Conservation (phyloP, 1,140 invertebrate species). For the Tenebrio molitor region DNA sequence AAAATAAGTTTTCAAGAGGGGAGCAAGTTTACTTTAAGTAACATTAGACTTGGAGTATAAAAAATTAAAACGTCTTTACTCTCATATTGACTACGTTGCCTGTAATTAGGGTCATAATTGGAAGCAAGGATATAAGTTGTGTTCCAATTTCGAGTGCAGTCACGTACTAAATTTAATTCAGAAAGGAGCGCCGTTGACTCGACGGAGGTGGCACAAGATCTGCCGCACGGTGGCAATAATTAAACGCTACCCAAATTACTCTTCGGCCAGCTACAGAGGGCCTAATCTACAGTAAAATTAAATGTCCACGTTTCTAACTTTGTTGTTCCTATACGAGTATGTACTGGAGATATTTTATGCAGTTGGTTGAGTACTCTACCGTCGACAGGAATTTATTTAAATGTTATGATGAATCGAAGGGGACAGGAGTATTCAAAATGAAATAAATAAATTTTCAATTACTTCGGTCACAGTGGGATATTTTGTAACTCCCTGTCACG, state of each 20-base stretch:
- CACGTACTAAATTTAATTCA: conserved; percentile 59
- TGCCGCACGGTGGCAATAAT: conserved; percentile 51
- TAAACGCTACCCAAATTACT: conserved; percentile 57
- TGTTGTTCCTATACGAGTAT: neutral
- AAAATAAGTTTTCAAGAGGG: no score
- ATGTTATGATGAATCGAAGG: no score
- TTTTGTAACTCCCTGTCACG: conserved; percentile 11
- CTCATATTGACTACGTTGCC: neutral
- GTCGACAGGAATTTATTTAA: no score
- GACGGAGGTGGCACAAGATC: conserved; percentile 17
- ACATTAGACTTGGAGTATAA: no score
- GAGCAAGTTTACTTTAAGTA: no score
- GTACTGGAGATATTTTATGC: neutral
- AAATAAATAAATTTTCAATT: conserved; percentile 1
- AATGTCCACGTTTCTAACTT: conserved; percentile 47
- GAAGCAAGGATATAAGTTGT: conserved; percentile 40
- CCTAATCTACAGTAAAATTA: conserved; percentile 58
- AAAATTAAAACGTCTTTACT: neutral
- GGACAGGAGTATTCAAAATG: no score
- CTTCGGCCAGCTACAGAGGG: conserved; percentile 45
- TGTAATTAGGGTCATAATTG: conserved; percentile 51
- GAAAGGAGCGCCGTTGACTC: conserved; percentile 30
- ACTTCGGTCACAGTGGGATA: neutral
- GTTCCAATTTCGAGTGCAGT: conserved; percentile 53
- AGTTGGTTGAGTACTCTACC: no score